phyloP scores from a whole-genome alignment of 2,797 vertebrate species.

The Poecilia gillii region DNA sequence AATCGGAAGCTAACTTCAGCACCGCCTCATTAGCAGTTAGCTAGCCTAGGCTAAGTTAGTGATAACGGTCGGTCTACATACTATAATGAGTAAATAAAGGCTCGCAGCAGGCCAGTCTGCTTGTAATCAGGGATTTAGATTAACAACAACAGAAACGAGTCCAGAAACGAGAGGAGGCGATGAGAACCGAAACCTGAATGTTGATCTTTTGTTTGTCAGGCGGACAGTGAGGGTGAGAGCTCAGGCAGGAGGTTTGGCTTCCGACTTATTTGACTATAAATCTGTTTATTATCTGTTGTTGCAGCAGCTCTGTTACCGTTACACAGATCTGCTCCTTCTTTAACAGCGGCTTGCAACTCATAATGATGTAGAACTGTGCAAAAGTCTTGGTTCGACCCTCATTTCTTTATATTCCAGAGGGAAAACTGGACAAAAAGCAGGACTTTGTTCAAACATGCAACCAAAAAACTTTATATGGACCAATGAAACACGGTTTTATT shows the following conservation, averaged over 20 bases:
- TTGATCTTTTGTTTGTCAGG: conserved; percentile 68
- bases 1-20: background rate
- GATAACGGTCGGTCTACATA: background rate
- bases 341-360: background rate
- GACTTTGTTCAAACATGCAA: background rate
- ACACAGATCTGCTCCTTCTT: background rate
- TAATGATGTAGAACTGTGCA: background rate
- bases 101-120: accelerated
- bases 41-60: background rate
- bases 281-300: background rate
- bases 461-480: background rate
- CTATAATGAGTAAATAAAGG: background rate
- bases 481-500: background rate
- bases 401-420: background rate
- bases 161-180: background rate
- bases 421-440: background rate
- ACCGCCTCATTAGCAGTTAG: background rate
- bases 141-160: background rate
- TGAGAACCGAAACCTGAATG: background rate
- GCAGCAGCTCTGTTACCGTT: background rate
- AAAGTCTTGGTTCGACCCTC: background rate
- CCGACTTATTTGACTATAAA: background rate
- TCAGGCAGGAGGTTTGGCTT: conserved; percentile 60
- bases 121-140: accelerated
- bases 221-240: conserved; percentile 29